phyloP scores from a whole-genome alignment of 2,888 invertebrate genomes.

The Amphimallon solstitiale region DNA sequence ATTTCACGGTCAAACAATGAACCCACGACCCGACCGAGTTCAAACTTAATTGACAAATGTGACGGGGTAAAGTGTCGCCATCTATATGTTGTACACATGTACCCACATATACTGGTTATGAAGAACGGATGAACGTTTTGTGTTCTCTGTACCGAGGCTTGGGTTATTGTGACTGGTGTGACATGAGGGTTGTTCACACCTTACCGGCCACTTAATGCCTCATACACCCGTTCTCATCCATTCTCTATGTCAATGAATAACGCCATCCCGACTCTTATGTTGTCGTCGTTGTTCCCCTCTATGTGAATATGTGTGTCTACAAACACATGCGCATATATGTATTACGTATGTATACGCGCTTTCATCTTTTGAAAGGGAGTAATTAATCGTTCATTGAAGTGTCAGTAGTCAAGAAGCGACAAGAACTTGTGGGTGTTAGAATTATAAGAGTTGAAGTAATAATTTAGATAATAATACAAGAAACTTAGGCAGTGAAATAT shows the following conservation, averaged over 20 bases:
- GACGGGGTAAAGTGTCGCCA: neutral
- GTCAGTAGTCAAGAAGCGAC: no score
- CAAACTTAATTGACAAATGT: slow-evolving; percentile 32
- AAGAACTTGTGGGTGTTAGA: no score
- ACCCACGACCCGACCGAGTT: slow-evolving; percentile 5
- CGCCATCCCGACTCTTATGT: neutral
- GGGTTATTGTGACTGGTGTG: slow-evolving; percentile 51
- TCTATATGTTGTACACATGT: no score
- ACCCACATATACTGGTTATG: no score
- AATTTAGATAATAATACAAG: no score
- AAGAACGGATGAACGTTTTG: slow-evolving; percentile 2
- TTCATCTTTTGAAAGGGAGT: no score
- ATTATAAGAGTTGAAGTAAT: no score
- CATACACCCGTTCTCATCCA: slow-evolving; percentile 39
- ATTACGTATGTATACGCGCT: no score
- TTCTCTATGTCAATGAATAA: neutral
- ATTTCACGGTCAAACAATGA: slow-evolving; percentile 31
- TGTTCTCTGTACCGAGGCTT: neutral
- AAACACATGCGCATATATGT: no score
- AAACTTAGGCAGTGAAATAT: no score
- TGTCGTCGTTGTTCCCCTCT: neutral
- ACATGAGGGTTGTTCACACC: slow-evolving; percentile 51
- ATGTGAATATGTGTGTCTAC: neutral
- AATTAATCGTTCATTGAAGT: no score
- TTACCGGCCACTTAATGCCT: slow-evolving; percentile 51